Evolutionary conservation across 2,797 vertebrate species (phyloP), one percentile per base, ranked within the genome.

Genomic region (Argentina silus): DNA sequence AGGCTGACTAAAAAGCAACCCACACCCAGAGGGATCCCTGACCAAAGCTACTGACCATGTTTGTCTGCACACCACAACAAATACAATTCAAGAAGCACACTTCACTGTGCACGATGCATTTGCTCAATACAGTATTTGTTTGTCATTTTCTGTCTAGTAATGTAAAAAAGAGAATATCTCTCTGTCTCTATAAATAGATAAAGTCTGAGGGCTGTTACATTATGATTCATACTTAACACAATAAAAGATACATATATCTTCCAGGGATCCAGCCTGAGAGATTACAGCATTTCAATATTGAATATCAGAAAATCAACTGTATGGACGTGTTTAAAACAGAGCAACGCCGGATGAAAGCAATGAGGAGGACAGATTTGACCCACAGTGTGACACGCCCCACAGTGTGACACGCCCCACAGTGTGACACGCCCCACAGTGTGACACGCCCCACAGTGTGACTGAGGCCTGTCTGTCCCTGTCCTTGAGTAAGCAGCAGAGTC

Each of bases 221-320:
- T 63, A 67, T 50, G 56, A 55, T 19, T 66, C 15, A n/a, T 19
- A 7, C 48, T 23, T 67, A 10, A 77, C 76, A 50, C 57, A 68
- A 7, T 15, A 15, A 61, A 23, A 66, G 9, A 1, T 12, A 11
- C n/a, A 67, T 15, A 72, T 71, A 60, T 71, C 71, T 59, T 68
- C 74, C 84, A 69, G 83, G 74, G 87, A 84, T 78, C 87, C 88
- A 89, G 85, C 86, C 84, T 81, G 79, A 81, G 72, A 74, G 43
- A 57, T 75, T 3, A 43, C 2, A 64, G 48, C 50, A 75, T 69
- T 60, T 62, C 7, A 21, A 59, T 21, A 27, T 60, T 60, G 12
- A 60, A 60, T 27, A 12, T 21, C 57, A 36, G 6, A 60, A 36
- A 36, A 27, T 36, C 57, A 60, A 60, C 27, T 23, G 36, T 15